Percentiles rank a stretch among this genome's conserved stretches.
Conservation (phyloP, 2,888 invertebrate genomes). For the Dynastes grantii region DNA sequence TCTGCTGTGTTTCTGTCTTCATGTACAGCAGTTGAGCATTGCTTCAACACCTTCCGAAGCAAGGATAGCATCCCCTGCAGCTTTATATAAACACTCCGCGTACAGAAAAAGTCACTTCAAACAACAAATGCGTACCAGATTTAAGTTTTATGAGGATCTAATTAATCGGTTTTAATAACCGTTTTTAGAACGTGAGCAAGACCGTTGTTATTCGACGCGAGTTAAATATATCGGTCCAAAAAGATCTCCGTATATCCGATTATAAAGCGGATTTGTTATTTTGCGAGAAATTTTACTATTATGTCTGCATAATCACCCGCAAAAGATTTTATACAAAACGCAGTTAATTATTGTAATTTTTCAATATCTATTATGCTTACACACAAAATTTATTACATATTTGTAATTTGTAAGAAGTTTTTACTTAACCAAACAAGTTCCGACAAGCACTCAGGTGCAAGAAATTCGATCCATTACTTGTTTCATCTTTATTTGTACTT, state of each 20-base stretch:
- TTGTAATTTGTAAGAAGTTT: too few relatives aligned
- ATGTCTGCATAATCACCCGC: too few relatives aligned
- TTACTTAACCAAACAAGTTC: too few relatives aligned
- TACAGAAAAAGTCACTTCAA: conserved; percentile 42
- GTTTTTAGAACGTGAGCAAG: conserved; percentile 31
- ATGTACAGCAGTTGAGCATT: conserved; percentile 60
- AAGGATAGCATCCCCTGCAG: conserved; percentile 61
- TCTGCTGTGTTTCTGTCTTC: conserved; percentile 62
- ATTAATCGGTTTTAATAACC: conserved; percentile 46
- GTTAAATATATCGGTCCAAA: too few relatives aligned
- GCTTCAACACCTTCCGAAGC: conserved; percentile 64
- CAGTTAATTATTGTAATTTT: too few relatives aligned
- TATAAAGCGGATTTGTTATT: not conserved
- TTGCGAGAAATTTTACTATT: too few relatives aligned
- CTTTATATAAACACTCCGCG: conserved; percentile 61
- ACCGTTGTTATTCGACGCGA: conserved; percentile 3
- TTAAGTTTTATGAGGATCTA: conserved; percentile 44
- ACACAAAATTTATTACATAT: too few relatives aligned
- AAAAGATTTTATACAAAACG: too few relatives aligned
- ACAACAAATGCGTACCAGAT: conserved; percentile 49
- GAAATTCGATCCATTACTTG: too few relatives aligned
- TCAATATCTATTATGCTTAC: too few relatives aligned
- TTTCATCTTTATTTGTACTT: too few relatives aligned
- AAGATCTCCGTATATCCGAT: not conserved
- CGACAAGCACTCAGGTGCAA: too few relatives aligned